Percentiles rank a stretch among this genome's conserved stretches.
phyloP scores from a whole-genome alignment of 2,888 invertebrate species.

The Seira ritae region DNA sequence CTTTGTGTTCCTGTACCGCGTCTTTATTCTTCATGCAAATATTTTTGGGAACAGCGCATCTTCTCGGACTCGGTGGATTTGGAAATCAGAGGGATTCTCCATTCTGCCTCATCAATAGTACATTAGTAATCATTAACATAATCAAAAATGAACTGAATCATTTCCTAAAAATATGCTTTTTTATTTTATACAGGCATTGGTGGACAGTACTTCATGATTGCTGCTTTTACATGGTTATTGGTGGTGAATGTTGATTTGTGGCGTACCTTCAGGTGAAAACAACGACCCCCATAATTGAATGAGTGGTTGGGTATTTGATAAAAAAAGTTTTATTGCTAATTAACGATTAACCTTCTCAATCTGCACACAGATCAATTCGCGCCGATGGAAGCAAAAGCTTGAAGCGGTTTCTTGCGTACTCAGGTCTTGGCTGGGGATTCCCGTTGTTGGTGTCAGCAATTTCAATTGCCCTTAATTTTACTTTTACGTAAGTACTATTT shows the following conservation, averaged over 20 bases:
- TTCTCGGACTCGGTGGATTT: conserved; percentile 2
- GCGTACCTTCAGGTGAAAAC: conserved; percentile 43
- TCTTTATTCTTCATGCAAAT: conserved; percentile 44
- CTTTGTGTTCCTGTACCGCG: conserved; percentile 35
- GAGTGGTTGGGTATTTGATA: no score
- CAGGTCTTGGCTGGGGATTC: conserved; percentile 36
- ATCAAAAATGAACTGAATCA: not conserved
- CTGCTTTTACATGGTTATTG: conserved; percentile 49
- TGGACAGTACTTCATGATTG: conserved; percentile 69
- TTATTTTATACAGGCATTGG: conserved; percentile 38
- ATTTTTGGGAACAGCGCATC: conserved; percentile 41
- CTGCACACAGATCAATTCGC: conserved; percentile 46
- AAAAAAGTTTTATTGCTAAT: not conserved
- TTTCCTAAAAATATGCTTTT: not conserved
- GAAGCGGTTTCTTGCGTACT: conserved; percentile 37
- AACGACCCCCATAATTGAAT: no score
- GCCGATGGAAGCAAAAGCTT: not conserved
- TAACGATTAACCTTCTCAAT: not conserved
- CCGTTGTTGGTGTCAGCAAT: conserved; percentile 33
- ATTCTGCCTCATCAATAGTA: conserved; percentile 27
- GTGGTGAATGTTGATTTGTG: conserved; percentile 53
- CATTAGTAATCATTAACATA: not conserved
- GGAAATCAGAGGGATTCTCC: not conserved
- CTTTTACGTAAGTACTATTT: not conserved
- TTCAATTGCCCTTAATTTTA: conserved; percentile 16